phyloP scores from a whole-genome alignment of 2,113 vertebrate genomes.

The Strix uralensis region DNA sequence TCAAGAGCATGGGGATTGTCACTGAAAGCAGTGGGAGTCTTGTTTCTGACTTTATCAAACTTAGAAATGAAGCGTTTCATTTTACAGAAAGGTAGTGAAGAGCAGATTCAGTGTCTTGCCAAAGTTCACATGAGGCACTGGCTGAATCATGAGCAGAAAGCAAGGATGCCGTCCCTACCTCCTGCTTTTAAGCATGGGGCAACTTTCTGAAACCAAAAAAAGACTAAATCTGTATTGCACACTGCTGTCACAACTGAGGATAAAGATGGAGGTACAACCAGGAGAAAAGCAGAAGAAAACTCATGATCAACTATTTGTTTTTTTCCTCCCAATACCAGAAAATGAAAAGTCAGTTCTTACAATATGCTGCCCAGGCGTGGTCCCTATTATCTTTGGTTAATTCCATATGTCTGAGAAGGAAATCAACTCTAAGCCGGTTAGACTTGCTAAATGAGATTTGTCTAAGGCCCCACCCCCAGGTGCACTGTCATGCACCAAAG shows the following conservation, averaged over 20 bases:
- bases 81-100: not conserved
- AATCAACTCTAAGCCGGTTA: constrained; percentile 10
- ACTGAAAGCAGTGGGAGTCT: not conserved
- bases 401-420: constrained; percentile 34
- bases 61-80: not conserved
- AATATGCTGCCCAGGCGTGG: not conserved
- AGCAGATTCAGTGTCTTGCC: not conserved
- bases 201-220: not conserved
- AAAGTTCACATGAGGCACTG: not conserved
- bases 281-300: not conserved
- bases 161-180: not conserved
- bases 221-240: not conserved
- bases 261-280: not conserved
- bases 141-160: not conserved
- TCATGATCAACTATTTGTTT: not conserved
- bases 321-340: not conserved
- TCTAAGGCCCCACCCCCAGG: not conserved
- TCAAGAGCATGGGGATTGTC: not conserved
- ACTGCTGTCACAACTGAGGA: not conserved
- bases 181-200: not conserved
- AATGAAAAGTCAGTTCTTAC: not conserved
- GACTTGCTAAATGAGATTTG: not conserved
- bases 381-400: constrained; percentile 21
- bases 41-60: not conserved
- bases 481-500: not conserved